Conservation (phyloP, 2,113 vertebrate genomes). For the Proterorhinus semilunaris region DNA sequence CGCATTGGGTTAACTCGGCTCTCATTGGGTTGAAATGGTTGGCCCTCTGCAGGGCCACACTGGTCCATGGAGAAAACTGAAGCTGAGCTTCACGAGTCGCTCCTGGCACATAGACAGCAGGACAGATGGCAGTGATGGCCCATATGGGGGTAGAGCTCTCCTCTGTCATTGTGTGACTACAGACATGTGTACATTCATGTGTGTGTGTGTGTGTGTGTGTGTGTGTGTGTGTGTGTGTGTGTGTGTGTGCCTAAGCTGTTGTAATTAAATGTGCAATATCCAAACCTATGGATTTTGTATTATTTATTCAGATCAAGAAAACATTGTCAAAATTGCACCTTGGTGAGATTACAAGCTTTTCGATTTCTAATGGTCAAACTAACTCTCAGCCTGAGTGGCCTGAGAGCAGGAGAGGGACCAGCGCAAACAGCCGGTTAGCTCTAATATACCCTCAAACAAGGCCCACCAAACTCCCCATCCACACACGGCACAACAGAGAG, state of each 20-base stretch:
- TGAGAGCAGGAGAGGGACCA: constrained; percentile 39
- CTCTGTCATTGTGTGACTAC: constrained; percentile 39
- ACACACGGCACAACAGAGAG: constrained; percentile 32
- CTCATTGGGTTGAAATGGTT: constrained; percentile 30
- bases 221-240: too few species aligned
- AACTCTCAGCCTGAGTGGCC: constrained; percentile 50
- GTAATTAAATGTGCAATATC: constrained; percentile 22
- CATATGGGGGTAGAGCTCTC: constrained; percentile 58
- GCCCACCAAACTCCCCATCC: constrained; percentile 24
- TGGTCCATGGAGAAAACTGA: constrained; percentile 32
- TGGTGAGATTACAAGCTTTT: neutral
- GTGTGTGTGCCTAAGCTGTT: constrained; percentile 15
- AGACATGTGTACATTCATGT: constrained; percentile 13
- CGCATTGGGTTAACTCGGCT: constrained; percentile 42
- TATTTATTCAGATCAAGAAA: neutral
- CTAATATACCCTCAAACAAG: constrained; percentile 28
- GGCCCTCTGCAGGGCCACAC: constrained; percentile 32
- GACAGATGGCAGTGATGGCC: constrained; percentile 71
- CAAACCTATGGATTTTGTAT: constrained; percentile 32
- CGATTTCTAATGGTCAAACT: constrained; percentile 44
- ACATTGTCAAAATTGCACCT: neutral
- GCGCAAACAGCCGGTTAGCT: constrained; percentile 45
- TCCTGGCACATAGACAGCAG: constrained; percentile 53
- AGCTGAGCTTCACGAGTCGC: constrained; percentile 37
- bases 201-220: neutral